These are phyloP conservation scores for Actenoides hombroni DNA, from an alignment of 2,113 vertebrate genomes.

Conservation along the genomic window DNA sequence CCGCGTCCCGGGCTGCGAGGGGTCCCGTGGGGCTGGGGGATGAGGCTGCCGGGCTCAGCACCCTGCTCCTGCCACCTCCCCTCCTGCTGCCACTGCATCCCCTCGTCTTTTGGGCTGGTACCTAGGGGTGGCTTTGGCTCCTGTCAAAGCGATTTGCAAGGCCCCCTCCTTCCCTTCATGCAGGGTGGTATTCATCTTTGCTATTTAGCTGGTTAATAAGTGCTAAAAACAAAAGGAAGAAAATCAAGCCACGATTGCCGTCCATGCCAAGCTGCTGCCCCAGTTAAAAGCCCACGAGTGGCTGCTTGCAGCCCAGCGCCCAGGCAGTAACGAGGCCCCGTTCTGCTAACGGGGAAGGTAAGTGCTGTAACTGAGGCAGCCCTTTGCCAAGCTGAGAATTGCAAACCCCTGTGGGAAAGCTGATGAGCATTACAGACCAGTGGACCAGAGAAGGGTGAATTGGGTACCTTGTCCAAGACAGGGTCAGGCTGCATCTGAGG, in stretches of 20 bases:
- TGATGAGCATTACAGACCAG: neutral
- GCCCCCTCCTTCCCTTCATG: neutral
- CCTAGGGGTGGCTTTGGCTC: accelerated
- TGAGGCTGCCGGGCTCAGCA: neutral
- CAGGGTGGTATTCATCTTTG: neutral
- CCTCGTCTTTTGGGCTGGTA: neutral
- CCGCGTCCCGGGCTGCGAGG: accelerated
- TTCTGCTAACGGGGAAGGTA: neutral
- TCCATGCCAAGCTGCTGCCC: neutral
- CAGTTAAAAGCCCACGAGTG: neutral
- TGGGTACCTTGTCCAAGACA: neutral
- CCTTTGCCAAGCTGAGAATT: neutral
- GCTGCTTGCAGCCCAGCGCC: neutral
- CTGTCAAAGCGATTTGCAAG: neutral
- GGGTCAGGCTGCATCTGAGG: neutral
- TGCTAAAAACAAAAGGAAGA: neutral
- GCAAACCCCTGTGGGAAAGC: neutral
- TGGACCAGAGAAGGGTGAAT: neutral
- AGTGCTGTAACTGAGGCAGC: neutral
- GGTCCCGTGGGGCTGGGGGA: accelerated
- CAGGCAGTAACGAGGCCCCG: accelerated
- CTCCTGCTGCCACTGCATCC: accelerated
- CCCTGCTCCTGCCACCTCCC: neutral
- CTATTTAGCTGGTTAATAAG: neutral
- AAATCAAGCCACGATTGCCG: neutral